These are phyloP conservation scores for Neolamprologus sp. DNA, from an alignment of 2,113 vertebrate species.

Conservation along the genomic window DNA sequence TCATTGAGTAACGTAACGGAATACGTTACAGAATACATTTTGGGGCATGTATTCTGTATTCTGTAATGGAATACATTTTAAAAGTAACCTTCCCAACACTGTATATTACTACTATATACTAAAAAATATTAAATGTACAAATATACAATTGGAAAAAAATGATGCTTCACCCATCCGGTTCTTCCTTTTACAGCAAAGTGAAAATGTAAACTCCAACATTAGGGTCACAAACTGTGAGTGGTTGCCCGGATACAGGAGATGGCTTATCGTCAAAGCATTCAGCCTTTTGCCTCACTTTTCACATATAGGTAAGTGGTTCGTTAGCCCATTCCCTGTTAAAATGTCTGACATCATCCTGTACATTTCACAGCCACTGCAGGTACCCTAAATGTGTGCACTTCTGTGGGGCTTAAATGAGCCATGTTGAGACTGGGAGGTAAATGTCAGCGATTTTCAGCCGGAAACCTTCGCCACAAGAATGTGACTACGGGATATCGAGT, in stretches of 20 bases:
- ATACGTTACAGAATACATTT: no score
- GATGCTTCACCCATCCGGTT: neutral
- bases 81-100: no score
- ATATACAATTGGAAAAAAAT: neutral
- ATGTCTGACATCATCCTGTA: neutral
- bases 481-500: constrained; percentile 54
- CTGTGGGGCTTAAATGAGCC: constrained; percentile 46
- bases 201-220: neutral
- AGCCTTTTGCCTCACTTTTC: neutral
- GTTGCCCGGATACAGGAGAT: neutral
- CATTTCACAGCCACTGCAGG: neutral
- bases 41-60: no score
- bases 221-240: neutral
- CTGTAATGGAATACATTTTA: no score
- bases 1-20: no score
- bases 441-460: constrained; percentile 62
- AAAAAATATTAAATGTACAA: neutral
- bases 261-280: neutral
- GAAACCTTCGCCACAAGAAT: constrained; percentile 68
- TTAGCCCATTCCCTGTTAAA: neutral
- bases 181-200: neutral
- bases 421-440: constrained; percentile 43
- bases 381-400: neutral
- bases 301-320: neutral
- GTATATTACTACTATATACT: neutral